Evolutionary conservation across 2,888 invertebrate species (phyloP), one percentile per base, ranked within the genome.

Genomic region (Lasius platythorax): DNA sequence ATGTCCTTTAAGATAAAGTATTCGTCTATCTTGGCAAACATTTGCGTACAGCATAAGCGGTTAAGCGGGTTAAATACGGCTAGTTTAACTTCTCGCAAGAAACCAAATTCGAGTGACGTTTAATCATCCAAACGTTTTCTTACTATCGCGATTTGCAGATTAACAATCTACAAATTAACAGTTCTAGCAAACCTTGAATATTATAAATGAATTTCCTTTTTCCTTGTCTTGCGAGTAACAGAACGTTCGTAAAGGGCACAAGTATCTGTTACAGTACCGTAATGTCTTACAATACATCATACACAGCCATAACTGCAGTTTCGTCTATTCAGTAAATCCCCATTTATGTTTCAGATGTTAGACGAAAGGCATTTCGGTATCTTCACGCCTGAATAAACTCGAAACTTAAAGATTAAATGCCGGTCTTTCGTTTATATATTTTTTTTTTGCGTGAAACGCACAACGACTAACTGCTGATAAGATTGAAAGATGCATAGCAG

Each of bases 341-440:
- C 28, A 68, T 74, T 73, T 79, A 46, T 56, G 46, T 75, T 85
- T 86, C 82, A 83, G 50, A 87, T 85, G 78, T 85, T 81, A 50
- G 58, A 53, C 83, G 75, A 68, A 83, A 83, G 70, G 30, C 64
- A 61, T 79, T 84, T 84, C 84, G 89, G 81, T 89, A 92, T 92
- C 91, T 91, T 93, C 90, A 89, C 90, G 84, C 89, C 89, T 88
- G 92, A 91, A 91, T 88, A 87, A 89, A 88, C 91, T 90, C 88
- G 86, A 91, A 90, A 91, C 90, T 89, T 76, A 76, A 86, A 92
- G 91, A 92, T 91, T 91, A 91, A 91, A 86, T 88, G 85, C 83
- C 85, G 72, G 67, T 63, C 82, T 87, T 85, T 81, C 53, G 30
- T 76, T 8, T 33, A 37, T 23, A 74, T 84, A 43, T 85, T 88